These are phyloP conservation scores for Parapsyche elsis DNA, from an alignment of 1,140 invertebrate species.

Conservation along the genomic window DNA sequence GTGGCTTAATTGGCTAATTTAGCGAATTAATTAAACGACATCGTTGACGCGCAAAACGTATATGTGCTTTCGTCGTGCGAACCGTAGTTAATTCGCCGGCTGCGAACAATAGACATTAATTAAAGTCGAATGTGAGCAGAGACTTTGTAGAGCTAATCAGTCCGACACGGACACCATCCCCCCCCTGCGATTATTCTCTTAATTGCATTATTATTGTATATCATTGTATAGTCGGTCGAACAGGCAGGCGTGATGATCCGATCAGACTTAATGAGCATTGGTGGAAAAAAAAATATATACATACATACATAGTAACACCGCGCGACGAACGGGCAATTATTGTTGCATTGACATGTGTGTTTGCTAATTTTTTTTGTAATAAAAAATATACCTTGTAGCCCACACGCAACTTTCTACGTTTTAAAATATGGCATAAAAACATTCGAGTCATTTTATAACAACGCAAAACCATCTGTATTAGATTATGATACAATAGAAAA, in stretches of 20 bases:
- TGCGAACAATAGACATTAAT: constrained; percentile 39
- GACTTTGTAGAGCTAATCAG: constrained; percentile 29
- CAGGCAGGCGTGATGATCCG: not conserved
- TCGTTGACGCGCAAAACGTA: not conserved
- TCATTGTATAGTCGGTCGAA: constrained; percentile 5
- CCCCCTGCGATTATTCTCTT: not conserved
- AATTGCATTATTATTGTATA: constrained; percentile 37
- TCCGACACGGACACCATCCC: constrained; percentile 4
- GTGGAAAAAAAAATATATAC: no score
- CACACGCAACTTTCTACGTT: no score
- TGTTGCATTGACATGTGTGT: no score
- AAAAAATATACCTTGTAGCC: no score
- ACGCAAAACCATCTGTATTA: no score
- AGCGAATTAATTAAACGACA: constrained; percentile 2
- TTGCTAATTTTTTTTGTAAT: no score
- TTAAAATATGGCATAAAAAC: no score
- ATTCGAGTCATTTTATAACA: no score
- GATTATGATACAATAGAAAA: no score
- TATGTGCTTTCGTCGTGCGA: not conserved
- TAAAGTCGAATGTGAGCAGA: constrained; percentile 35
- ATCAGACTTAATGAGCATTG: not conserved
- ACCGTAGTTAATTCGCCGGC: not conserved
- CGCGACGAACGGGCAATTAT: no score
- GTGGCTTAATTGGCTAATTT: not conserved
- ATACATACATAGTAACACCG: no score